These are phyloP conservation scores for Melangyna quadrimaculata DNA, from an alignment of 2,888 invertebrate genomes.

Conservation along the genomic window DNA sequence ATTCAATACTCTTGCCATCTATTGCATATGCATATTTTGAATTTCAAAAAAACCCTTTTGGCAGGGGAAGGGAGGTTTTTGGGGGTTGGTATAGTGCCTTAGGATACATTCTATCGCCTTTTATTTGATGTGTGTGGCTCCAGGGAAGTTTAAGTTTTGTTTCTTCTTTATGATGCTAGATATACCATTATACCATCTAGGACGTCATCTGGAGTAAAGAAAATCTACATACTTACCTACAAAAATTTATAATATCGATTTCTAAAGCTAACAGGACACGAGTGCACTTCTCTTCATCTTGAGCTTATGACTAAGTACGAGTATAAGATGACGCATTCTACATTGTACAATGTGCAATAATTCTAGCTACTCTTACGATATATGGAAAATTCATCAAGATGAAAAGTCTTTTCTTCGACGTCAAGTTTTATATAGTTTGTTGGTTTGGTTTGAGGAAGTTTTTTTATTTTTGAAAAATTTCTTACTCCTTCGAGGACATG, in stretches of 20 bases:
- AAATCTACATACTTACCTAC: not conserved
- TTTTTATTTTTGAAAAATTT: not conserved
- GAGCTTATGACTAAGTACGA: not conserved
- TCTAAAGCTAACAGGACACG: not conserved
- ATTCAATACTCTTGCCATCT: conserved; percentile 20
- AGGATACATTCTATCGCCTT: not conserved
- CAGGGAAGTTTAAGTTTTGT: conserved; percentile 24
- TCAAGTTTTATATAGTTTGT: not conserved
- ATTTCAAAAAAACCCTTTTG: not conserved
- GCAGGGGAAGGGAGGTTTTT: no score
- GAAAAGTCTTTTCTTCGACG: not conserved
- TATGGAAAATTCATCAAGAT: no score
- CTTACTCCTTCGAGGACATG: conserved; percentile 15
- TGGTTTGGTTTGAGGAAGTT: not conserved
- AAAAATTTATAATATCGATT: not conserved
- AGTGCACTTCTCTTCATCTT: conserved; percentile 20
- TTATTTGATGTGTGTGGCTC: conserved; percentile 18
- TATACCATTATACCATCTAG: not conserved
- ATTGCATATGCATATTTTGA: conserved; percentile 28
- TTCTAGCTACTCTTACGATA: no score
- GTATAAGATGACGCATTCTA: not conserved
- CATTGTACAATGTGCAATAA: no score
- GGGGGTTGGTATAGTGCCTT: not conserved
- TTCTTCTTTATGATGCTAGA: not conserved
- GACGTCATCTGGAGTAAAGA: conserved; percentile 2